Percentiles rank a stretch among this genome's conserved stretches.
phyloP scores from a whole-genome alignment of 2,113 vertebrate species.

The Peucedramus taeniatus region DNA sequence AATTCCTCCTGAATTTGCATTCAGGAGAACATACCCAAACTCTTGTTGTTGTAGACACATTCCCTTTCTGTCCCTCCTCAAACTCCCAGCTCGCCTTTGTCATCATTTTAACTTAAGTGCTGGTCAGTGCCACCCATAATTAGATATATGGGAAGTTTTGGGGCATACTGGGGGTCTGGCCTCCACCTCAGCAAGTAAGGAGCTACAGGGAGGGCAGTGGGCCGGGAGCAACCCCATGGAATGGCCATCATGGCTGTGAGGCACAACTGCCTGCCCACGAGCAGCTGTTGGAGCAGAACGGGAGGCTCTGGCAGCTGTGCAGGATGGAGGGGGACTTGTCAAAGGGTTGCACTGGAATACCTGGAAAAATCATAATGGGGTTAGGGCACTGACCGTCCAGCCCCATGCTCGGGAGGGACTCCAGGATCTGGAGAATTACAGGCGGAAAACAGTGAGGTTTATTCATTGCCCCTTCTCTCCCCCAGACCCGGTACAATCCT shows the following conservation, averaged over 20 bases:
- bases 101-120: background rate
- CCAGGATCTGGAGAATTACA: background rate
- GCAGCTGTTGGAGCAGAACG: accelerated
- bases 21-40: background rate
- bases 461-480: background rate
- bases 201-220: background rate
- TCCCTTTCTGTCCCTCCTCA: background rate
- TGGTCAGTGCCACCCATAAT: background rate
- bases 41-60: background rate
- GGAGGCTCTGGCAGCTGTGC: background rate
- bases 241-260: too few species aligned
- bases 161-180: background rate
- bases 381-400: background rate
- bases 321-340: background rate
- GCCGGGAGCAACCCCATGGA: background rate
- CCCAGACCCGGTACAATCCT: background rate
- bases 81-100: background rate
- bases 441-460: conserved; percentile 25
- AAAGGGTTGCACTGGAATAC: background rate
- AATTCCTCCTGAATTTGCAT: background rate
- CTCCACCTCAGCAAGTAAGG: background rate
- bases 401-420: background rate
- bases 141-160: background rate
- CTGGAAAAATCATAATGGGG: background rate
- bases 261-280: accelerated